Percentiles rank a stretch among this genome's conserved stretches.
These are phyloP conservation scores for Drosophila mimetica DNA, from an alignment of 2,888 invertebrate species.

Conservation along the genomic window DNA sequence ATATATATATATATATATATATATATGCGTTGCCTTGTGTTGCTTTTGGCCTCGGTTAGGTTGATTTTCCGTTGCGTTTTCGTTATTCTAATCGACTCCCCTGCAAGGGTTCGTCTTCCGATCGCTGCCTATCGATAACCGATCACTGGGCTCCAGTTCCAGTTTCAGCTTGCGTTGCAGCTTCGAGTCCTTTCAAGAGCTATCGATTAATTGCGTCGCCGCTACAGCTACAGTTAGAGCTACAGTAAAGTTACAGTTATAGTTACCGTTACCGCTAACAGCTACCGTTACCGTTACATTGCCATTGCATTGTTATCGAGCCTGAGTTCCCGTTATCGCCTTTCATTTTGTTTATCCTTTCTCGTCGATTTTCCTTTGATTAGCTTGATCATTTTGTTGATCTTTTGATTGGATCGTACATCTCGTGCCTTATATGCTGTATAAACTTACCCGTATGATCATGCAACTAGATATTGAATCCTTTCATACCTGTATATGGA, in stretches of 20 bases:
- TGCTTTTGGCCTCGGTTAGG: constrained; percentile 42
- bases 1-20: constrained; percentile 15
- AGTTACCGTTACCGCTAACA: constrained; percentile 22
- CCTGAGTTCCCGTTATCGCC: constrained; percentile 31
- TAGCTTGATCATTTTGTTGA: constrained; percentile 38
- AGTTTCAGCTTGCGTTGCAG: constrained; percentile 12
- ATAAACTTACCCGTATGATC: constrained; percentile 43
- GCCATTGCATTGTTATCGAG: constrained; percentile 52
- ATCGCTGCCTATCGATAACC: constrained; percentile 13
- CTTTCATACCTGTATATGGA: constrained; percentile 43
- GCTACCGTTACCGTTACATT: constrained; percentile 33
- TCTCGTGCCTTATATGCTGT: constrained; percentile 43
- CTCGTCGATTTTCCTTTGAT: constrained; percentile 34
- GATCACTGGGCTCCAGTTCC: constrained; percentile 1
- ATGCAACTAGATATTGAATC: constrained; percentile 47
- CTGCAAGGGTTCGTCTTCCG: constrained; percentile 10
- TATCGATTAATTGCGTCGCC: constrained; percentile 32
- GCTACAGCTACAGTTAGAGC: constrained; percentile 41
- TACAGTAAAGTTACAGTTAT: constrained; percentile 39
- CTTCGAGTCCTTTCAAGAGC: constrained; percentile 3
- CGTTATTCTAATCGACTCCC: constrained; percentile 9
- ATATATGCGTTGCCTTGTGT: constrained; percentile 36
- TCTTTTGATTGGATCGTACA: constrained; percentile 51
- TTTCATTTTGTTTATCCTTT: constrained; percentile 37
- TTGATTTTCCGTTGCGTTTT: constrained; percentile 33